Evolutionary conservation across 1,140 invertebrate species (phyloP), one percentile per base, ranked within the genome.

Genomic region (Hylaeus volcanicus): DNA sequence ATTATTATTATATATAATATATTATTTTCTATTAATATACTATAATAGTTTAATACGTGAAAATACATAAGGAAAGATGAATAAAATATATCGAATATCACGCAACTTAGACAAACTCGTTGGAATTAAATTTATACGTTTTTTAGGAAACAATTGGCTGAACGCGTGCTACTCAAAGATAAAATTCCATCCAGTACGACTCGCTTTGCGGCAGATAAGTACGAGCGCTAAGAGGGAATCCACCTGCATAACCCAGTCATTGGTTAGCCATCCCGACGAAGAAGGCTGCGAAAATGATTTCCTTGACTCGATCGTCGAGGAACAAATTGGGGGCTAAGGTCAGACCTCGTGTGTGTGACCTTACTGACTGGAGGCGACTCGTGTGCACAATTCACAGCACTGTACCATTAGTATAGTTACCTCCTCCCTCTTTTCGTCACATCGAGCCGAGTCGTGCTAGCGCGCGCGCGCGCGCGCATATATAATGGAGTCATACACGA

Each of bases 321-420:
- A 79, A 68, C 83, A 87, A 91, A 92, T 91, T 91, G 86, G 89
- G 90, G 90, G 91, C 91, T 92, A 92, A 92, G 91, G 90, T 92
- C 91, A 90, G 75, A 74, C 60, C 65, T 65, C 71, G 74, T 79
- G 81, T 82, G 56, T 85, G 84, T 83, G 85, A 86, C 85, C 85
- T 86, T 86, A 86, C 76, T 63, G 73, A 55, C 15, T 74, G 56
- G 74, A 63, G 53, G 71, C 66, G 65, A 72, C 72, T 58, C 80
- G 84, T 79, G 74, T 86, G 71, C 66, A 82, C 72, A 78, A 70
- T 69, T 75, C 75, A 72, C 76, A 86, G 73, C 76, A 71, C 76
- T 76, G 65, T 74, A 74, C 80, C 64, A 85, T 85, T 79, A 74
- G 71, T 56, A 26, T 26, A 78, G 75, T 83, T 74, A 77, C 81